Evolutionary conservation across 2,113 vertebrate genomes (phyloP).

Genomic region (Leucopsar rothschildi): DNA sequence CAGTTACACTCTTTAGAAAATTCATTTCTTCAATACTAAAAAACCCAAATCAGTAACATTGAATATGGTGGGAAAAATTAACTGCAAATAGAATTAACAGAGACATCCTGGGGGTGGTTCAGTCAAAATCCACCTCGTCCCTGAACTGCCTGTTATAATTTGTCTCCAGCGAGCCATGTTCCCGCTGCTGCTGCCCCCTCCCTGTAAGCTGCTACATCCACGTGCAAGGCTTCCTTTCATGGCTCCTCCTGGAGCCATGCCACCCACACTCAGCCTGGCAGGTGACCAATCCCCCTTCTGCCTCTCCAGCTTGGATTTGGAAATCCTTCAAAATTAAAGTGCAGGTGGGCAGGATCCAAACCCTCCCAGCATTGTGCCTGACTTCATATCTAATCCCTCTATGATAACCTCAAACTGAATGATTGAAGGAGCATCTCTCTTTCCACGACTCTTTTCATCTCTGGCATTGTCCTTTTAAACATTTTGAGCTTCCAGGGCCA

Average conservation of each 20-base stretch:
- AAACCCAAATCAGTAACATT: background rate
- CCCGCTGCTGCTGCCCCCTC: background rate
- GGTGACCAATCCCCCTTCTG: background rate
- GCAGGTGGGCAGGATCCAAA: background rate
- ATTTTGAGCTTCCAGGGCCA: background rate
- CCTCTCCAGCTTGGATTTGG: background rate
- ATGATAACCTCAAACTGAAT: background rate
- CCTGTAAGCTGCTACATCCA: slow-evolving; percentile 2
- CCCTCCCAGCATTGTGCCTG: background rate
- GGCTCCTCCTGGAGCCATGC: slow-evolving; percentile 4
- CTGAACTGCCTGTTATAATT: background rate
- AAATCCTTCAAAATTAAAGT: background rate
- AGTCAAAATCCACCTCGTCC: background rate
- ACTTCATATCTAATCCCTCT: background rate
- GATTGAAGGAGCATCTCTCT: background rate
- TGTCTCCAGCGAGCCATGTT: slow-evolving; percentile 7
- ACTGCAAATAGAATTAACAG: background rate
- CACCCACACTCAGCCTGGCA: slow-evolving; percentile 34
- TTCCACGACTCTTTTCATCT: background rate
- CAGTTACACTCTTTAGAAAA: background rate
- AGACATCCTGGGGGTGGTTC: background rate
- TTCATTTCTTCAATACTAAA: background rate
- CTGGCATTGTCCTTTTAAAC: background rate
- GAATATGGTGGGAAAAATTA: background rate
- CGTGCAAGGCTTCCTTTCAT: background rate